Evolutionary conservation across 2,888 invertebrate genomes (phyloP).

Genomic region (Ectemnius continuus): DNA sequence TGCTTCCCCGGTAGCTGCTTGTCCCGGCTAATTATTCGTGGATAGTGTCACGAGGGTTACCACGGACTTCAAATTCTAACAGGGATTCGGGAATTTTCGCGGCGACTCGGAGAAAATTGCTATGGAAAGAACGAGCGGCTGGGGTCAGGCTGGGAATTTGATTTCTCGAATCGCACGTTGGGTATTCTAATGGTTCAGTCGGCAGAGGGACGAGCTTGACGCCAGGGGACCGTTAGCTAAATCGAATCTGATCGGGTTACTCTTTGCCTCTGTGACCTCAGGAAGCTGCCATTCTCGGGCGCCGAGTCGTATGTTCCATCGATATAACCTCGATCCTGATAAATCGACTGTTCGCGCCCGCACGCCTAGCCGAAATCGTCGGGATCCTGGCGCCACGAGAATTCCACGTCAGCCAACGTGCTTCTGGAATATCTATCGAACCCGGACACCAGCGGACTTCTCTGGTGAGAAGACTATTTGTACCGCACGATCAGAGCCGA

Average conservation of each 20-base stretch:
- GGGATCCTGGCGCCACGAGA: background rate
- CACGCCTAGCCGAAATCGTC: background rate
- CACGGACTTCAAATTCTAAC: too few species aligned
- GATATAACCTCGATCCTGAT: constrained; percentile 14
- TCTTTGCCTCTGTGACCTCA: constrained; percentile 33
- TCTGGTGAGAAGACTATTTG: background rate
- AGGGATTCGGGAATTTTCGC: too few species aligned
- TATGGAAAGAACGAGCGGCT: too few species aligned
- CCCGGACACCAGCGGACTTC: background rate
- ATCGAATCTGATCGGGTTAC: constrained; percentile 48
- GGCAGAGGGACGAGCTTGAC: background rate
- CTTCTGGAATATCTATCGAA: background rate
- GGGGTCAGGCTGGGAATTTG: too few species aligned
- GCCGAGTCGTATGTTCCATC: constrained; percentile 7
- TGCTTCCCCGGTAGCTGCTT: too few species aligned
- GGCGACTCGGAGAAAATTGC: too few species aligned
- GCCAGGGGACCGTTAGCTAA: constrained; percentile 45
- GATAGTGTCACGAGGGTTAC: too few species aligned
- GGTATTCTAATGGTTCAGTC: constrained; percentile 13
- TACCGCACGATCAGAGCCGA: background rate
- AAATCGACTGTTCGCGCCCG: constrained; percentile 14
- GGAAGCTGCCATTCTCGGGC: constrained; percentile 38
- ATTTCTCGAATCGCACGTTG: background rate
- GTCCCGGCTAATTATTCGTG: too few species aligned
- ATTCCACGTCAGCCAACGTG: background rate